phyloP scores from a whole-genome alignment of 2,113 vertebrate species.

The Corydoras maculifer region DNA sequence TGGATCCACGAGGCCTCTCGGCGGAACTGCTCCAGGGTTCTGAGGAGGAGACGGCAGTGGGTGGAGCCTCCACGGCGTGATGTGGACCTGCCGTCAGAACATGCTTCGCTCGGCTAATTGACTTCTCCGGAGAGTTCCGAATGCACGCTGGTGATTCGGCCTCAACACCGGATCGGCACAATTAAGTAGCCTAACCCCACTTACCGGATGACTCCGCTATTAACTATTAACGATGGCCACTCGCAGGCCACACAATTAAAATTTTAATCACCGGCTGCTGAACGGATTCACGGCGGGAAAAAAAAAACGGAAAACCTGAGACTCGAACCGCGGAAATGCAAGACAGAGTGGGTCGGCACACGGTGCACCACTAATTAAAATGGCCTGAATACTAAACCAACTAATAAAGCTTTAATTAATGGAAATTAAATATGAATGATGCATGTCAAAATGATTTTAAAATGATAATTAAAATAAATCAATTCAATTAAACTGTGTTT shows the following conservation, averaged over 20 bases:
- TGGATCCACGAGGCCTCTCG: neutral
- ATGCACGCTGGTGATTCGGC: slow-evolving; percentile 20
- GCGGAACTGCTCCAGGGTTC: slow-evolving; percentile 23
- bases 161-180: slow-evolving; percentile 31
- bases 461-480: too few species aligned
- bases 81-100: slow-evolving; percentile 42
- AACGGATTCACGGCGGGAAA: neutral
- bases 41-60: slow-evolving; percentile 28
- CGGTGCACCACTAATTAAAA: too few species aligned
- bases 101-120: slow-evolving; percentile 34
- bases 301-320: too few species aligned
- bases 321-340: too few species aligned
- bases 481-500: too few species aligned
- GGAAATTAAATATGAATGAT: too few species aligned
- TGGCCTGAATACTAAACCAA: too few species aligned
- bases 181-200: slow-evolving; percentile 57
- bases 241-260: slow-evolving; percentile 60
- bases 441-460: too few species aligned
- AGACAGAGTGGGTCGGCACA: too few species aligned
- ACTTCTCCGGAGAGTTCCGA: slow-evolving; percentile 21
- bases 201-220: slow-evolving; percentile 60
- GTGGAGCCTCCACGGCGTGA: slow-evolving; percentile 26
- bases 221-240: slow-evolving; percentile 59
- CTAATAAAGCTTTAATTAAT: too few species aligned
- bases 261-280: slow-evolving; percentile 56